Conservation (phyloP, 92 coral and sea anemone species). For the Phenganax subtilis region DNA sequence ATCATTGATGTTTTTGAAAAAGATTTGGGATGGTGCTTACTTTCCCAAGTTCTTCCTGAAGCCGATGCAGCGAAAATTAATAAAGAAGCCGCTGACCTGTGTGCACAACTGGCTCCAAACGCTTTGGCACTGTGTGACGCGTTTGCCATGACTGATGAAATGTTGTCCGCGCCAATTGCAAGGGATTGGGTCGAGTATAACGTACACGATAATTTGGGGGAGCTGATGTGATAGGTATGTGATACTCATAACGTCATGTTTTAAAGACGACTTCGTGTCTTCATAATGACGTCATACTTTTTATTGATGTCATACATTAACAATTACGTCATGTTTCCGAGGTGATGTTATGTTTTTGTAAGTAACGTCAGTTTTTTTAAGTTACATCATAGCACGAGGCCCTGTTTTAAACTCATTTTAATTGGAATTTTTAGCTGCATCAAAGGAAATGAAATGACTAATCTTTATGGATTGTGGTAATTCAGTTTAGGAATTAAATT, state of each 20-base stretch:
- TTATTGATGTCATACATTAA: background rate
- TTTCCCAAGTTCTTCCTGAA: conserved; percentile 57
- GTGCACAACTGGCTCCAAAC: conserved; percentile 67
- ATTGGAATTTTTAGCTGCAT: too few relatives aligned
- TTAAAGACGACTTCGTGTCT: background rate
- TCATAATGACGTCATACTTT: too few relatives aligned
- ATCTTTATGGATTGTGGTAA: too few relatives aligned
- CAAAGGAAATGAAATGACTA: too few relatives aligned
- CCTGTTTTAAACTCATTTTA: too few relatives aligned
- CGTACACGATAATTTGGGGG: conserved; percentile 66
- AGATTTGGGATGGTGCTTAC: conserved; percentile 62
- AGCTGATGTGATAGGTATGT: conserved; percentile 17
- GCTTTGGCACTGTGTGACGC: conserved; percentile 78
- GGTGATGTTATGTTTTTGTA: background rate
- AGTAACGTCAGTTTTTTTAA: background rate
- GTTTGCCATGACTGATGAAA: conserved; percentile 61
- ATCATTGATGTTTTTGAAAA: conserved; percentile 54
- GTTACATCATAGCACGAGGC: background rate
- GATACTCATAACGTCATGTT: background rate
- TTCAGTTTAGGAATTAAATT: too few relatives aligned
- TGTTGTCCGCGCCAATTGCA: conserved; percentile 78
- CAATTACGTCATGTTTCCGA: background rate
- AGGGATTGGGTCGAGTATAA: conserved; percentile 82
- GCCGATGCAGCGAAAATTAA: conserved; percentile 65
- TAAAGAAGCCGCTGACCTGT: conserved; percentile 65